Evolutionary conservation across 2,113 vertebrate species (phyloP).

Genomic region (Columba janthina): DNA sequence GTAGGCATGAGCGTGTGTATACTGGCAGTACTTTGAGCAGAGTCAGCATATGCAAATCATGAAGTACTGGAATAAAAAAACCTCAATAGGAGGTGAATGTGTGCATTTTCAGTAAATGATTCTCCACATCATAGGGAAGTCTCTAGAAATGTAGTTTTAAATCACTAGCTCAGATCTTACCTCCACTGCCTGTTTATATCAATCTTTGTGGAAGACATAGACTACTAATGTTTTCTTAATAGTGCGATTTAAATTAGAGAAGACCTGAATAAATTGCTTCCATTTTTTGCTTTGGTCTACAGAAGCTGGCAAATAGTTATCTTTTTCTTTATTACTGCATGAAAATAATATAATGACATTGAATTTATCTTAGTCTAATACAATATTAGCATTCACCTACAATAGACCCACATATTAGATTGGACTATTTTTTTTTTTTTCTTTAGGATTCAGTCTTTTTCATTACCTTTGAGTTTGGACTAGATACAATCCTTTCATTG

Average conservation of each 20-base stretch:
- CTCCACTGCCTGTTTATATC: not conserved
- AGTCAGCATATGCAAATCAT: not conserved
- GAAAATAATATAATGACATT: not conserved
- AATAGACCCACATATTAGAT: not conserved
- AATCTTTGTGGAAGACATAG: not conserved
- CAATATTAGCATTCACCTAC: not conserved
- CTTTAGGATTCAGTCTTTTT: not conserved
- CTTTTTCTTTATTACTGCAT: not conserved
- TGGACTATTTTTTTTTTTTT: not conserved
- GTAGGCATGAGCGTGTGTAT: not conserved
- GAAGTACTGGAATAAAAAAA: not conserved
- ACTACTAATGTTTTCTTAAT: not conserved
- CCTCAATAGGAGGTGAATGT: not conserved
- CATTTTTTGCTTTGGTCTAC: not conserved
- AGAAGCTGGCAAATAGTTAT: not conserved
- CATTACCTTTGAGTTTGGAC: not conserved
- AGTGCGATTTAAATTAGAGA: not conserved
- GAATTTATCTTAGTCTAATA: not conserved
- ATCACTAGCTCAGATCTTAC: not conserved
- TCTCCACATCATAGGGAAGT: not conserved
- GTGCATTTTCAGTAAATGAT: not conserved
- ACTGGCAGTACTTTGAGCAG: not conserved
- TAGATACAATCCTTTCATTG: not conserved
- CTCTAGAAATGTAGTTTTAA: not conserved
- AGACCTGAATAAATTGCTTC: not conserved